phyloP scores from a whole-genome alignment of 2,888 invertebrate species.

The Microchrysa polita region DNA sequence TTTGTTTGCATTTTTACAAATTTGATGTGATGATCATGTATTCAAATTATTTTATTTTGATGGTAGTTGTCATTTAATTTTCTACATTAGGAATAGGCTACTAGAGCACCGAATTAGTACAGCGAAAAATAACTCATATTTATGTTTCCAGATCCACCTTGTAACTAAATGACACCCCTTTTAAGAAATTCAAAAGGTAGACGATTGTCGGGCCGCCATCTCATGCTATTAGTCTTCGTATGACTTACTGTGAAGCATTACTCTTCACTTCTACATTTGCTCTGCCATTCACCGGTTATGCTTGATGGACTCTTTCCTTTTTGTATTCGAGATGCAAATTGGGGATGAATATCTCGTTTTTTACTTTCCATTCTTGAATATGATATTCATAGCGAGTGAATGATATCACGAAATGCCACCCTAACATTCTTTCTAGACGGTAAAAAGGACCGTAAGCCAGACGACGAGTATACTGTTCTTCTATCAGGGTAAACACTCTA shows the following conservation, averaged over 20 bases:
- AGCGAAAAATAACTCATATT: too few species aligned
- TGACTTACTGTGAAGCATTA: slow-evolving; percentile 42
- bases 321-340: slow-evolving; percentile 48
- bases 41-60: too few species aligned
- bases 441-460: neutral
- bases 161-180: neutral
- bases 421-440: slow-evolving; percentile 30
- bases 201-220: neutral
- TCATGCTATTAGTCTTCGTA: slow-evolving; percentile 16
- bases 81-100: too few species aligned
- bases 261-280: slow-evolving; percentile 38
- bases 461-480: slow-evolving; percentile 11
- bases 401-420: slow-evolving; percentile 36
- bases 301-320: slow-evolving; percentile 27
- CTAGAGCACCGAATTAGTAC: too few species aligned
- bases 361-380: slow-evolving; percentile 38
- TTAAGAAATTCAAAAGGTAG: slow-evolving; percentile 14
- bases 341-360: slow-evolving; percentile 45
- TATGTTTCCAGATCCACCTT: slow-evolving; percentile 27
- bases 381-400: slow-evolving; percentile 38
- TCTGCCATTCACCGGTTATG: slow-evolving; percentile 34
- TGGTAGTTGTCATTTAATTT: too few species aligned
- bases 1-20: too few species aligned
- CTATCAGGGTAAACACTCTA: neutral
- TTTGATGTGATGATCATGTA: too few species aligned